A percentile compares a stretch with the other conserved stretches of the same genome.
Evolutionary conservation across 2,888 invertebrate species (phyloP).

Genomic region (Hirtodrosophila histrioides): DNA sequence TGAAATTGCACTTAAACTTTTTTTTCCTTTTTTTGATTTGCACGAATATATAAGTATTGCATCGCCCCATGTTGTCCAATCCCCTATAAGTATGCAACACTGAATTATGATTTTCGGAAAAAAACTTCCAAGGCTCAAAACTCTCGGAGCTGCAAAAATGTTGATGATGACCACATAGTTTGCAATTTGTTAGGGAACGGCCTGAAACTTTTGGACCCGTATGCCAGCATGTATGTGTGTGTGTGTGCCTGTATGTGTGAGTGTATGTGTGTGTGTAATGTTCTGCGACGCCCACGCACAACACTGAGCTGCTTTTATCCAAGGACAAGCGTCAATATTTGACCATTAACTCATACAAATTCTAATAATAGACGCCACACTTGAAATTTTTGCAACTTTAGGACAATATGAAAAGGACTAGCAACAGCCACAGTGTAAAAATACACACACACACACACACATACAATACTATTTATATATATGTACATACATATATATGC

Average conservation of each 20-base stretch:
- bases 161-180: slow-evolving; percentile 42
- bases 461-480: slow-evolving; percentile 12
- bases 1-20: slow-evolving; percentile 34
- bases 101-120: background rate
- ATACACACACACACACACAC: background rate
- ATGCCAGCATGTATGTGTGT: background rate
- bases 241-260: slow-evolving; percentile 4
- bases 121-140: no score
- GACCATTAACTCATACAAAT: slow-evolving; percentile 48
- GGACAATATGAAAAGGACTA: slow-evolving; percentile 26
- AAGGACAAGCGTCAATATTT: slow-evolving; percentile 36
- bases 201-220: background rate
- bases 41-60: slow-evolving; percentile 4
- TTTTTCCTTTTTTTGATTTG: slow-evolving; percentile 7
- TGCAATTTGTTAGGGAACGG: slow-evolving; percentile 8
- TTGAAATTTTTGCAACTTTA: slow-evolving; percentile 49
- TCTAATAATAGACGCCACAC: slow-evolving; percentile 46
- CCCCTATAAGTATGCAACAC: slow-evolving; percentile 60
- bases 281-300: slow-evolving; percentile 43
- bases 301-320: slow-evolving; percentile 16
- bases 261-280: slow-evolving; percentile 13
- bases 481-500: slow-evolving; percentile 2
- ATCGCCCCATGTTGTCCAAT: background rate
- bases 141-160: background rate
- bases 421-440: slow-evolving; percentile 21